Base-by-base conservation (phyloP, 2,113 vertebrate genomes). In the Neoarius graeffei region DNA sequence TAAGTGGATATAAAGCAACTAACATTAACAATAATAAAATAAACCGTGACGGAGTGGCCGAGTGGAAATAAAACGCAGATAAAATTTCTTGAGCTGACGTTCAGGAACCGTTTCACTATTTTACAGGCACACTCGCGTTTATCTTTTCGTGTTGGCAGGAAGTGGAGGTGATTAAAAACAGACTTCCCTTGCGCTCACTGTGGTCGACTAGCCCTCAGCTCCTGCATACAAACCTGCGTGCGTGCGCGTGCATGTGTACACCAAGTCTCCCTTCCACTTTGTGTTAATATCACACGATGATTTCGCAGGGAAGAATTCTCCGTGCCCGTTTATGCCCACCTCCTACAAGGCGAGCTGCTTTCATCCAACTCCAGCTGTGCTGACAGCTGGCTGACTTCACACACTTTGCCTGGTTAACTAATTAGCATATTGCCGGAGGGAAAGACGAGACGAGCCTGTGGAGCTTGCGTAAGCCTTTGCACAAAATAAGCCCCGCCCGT, bases 151-250 rank as follows among this genome's bases (percentile, higher is more conserved):
- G 86, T 60, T 71, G 74, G 77, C 86, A 85, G 86, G 82, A 87
- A 89, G 57, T 69, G 25, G 87, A 69, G 85, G 48, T 52, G 83
- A 88, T 88, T 82, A 69, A 89, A 89, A 87, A 87, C 86, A 85
- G 83, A 83, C 84, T 69, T 86, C 66, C 30, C 85, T 87, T 30
- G 59, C 81, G 69, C 62, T 20, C 76, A 54, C 71, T 88, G 80
- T 88, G 86, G 79, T 88, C 60, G 17, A 59, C 52, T 56, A 20
- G 88, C 14, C 80, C 52, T 50, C 62, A 56, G 85, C 88, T n/a
- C 67, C 25, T 50, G 59, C 74, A 50, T 77, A 52, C 20, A 77
- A 52, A 25, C 74, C 74, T 74, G 71, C 35, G 15, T 42, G 69
- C 42, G 69, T 73, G 17, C 4, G 35, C 20, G 69, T 10, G 71